Evolutionary conservation across 64 coral and sea anemone genomes (phyloP).

Genomic region (Anthopleura sola): DNA sequence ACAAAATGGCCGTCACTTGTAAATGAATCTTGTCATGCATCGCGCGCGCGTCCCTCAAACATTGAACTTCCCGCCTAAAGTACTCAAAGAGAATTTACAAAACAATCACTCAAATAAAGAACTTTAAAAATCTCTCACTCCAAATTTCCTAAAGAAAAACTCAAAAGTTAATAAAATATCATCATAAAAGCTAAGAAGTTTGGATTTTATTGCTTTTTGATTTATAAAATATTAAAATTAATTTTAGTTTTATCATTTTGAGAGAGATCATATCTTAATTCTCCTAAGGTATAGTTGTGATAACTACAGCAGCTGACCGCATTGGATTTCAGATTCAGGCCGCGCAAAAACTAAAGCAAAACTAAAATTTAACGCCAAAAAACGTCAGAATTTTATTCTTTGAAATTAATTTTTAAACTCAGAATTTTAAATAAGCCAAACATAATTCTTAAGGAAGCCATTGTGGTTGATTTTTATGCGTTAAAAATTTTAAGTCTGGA

Average conservation of each 20-base stretch:
- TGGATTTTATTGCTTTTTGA: not conserved
- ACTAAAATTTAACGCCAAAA: not conserved
- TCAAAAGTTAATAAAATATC: not conserved
- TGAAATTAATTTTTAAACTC: not conserved
- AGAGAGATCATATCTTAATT: not conserved
- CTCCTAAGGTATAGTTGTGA: not conserved
- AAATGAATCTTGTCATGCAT: not conserved
- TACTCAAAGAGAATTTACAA: not conserved
- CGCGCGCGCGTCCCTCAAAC: not conserved
- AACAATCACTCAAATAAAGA: not conserved
- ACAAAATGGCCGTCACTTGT: not conserved
- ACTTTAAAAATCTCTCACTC: not conserved
- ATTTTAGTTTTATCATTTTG: too few species aligned
- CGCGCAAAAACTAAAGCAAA: not conserved
- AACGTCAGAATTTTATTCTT: not conserved
- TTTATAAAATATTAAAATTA: too few species aligned
- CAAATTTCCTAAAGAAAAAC: not conserved
- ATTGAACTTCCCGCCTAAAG: constrained; percentile 4
- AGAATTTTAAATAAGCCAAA: not conserved
- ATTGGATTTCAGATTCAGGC: not conserved
- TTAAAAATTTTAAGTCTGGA: not conserved
- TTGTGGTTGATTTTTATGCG: not conserved
- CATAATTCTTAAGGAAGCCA: not conserved
- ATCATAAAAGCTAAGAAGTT: not conserved
- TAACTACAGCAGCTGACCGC: not conserved